These are phyloP conservation scores for Drosophila lowei DNA, from an alignment of 1,140 invertebrate genomes.

Conservation along the genomic window DNA sequence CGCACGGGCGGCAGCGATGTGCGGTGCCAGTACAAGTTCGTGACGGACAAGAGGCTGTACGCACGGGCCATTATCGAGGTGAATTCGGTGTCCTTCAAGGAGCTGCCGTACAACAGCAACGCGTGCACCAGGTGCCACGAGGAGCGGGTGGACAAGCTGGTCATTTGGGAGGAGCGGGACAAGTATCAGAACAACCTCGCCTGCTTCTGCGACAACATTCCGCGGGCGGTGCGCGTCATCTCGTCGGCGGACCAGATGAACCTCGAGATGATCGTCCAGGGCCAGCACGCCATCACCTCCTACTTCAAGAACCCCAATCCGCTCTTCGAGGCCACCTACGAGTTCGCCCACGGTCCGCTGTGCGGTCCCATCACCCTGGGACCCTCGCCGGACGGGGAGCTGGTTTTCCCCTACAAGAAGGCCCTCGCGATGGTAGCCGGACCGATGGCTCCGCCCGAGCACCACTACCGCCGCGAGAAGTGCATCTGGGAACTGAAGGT, in stretches of 20 bases:
- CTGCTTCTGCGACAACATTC: constrained; percentile 87
- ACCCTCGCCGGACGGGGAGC: constrained; percentile 91
- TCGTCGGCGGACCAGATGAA: constrained; percentile 91
- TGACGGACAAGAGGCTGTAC: constrained; percentile 91
- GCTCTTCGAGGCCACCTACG: constrained; percentile 92
- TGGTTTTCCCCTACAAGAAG: constrained; percentile 93
- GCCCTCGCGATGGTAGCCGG: constrained; percentile 86
- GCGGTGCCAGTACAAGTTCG: constrained; percentile 91
- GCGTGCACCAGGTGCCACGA: constrained; percentile 92
- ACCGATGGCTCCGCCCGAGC: constrained; percentile 76
- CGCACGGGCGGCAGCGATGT: constrained; percentile 87
- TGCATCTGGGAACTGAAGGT: constrained; percentile 95
- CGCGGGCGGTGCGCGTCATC: constrained; percentile 86
- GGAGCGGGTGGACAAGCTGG: constrained; percentile 91
- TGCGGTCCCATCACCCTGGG: constrained; percentile 92
- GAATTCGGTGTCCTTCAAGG: constrained; percentile 84
- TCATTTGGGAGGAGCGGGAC: constrained; percentile 88
- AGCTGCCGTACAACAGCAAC: constrained; percentile 90
- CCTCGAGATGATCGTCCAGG: constrained; percentile 91
- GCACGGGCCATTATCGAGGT: constrained; percentile 89
- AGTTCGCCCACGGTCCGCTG: constrained; percentile 93
- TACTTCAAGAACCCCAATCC: constrained; percentile 93
- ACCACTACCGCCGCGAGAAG: constrained; percentile 87
- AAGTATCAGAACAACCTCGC: constrained; percentile 83
- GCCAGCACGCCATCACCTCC: constrained; percentile 90